A percentile compares a stretch with the other conserved stretches of the same genome.
phyloP scores from a whole-genome alignment of 2,797 vertebrate genomes.

The Apogon hyalosoma region DNA sequence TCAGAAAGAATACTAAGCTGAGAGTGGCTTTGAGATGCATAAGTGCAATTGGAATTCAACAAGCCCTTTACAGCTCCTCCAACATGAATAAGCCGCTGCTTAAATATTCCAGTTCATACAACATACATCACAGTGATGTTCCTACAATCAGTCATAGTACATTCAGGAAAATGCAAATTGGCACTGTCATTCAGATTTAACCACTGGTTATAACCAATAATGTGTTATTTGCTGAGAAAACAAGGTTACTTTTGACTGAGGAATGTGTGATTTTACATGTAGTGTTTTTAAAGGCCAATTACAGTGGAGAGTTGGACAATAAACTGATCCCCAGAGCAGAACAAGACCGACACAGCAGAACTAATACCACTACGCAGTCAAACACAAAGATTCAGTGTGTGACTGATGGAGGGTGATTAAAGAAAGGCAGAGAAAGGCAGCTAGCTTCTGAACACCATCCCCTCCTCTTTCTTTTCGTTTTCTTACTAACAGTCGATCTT shows the following conservation, averaged over 20 bases:
- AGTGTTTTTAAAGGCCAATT: constrained; percentile 62
- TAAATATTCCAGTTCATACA: constrained; percentile 12
- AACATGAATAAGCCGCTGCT: constrained; percentile 35
- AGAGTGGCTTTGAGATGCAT: constrained; percentile 16
- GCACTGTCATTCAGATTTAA: constrained; percentile 33
- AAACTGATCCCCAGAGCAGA: constrained; percentile 46
- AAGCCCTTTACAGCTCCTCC: background rate
- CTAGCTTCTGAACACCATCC: constrained; percentile 24
- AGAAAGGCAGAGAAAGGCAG: constrained; percentile 27
- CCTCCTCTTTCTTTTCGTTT: constrained; percentile 43
- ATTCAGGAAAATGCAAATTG: constrained; percentile 25
- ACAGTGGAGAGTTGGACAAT: constrained; percentile 44
- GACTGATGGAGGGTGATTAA: constrained; percentile 61
- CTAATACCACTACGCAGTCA: constrained; percentile 45
- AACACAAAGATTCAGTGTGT: constrained; percentile 44
- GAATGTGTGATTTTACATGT: constrained; percentile 32
- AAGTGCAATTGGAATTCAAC: constrained; percentile 45
- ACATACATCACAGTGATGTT: constrained; percentile 10
- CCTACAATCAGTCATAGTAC: background rate
- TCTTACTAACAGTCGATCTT: constrained; percentile 37
- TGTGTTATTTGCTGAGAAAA: constrained; percentile 31
- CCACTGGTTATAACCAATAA: constrained; percentile 28
- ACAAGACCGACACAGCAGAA: constrained; percentile 59
- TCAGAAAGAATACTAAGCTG: constrained; percentile 21
- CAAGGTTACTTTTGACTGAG: constrained; percentile 14